Base-by-base conservation (phyloP, 2,888 invertebrate species). In the Stenodera caucasica region DNA sequence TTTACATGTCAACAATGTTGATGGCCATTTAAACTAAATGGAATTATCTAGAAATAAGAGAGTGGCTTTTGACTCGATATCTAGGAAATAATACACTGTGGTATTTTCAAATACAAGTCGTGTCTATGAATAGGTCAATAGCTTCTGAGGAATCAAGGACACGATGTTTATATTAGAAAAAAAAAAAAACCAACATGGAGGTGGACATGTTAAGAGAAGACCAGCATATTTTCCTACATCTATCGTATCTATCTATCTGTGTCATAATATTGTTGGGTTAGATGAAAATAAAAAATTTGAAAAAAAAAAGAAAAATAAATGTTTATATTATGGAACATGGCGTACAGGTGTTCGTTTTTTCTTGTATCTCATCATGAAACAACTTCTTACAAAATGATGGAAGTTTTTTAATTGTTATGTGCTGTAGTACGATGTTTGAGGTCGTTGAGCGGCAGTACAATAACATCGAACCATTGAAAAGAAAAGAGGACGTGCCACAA, bases 61-160 rank as follows among this genome's bases (percentile, higher is more conserved):
- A 26, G 26, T 26, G 26, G 26, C 26, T 26, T 4, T 26, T 9
- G 12, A 18, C 40, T 40, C 2, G 9, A 40, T n/a, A 26, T 26
- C 26, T 9, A 40, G 40, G 9, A 18, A 21, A 40, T 32, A 29
- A 29, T 29, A 33, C 18, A 40, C 40, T 40, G 32, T 32, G 58
- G 62, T 58, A 56, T 62, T 66, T n/a, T 66, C 59, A 57, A 64
- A 64, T 61, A 53, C 40, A 40, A 61, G 58, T 61, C 58, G 60
- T 53, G 65, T 64, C 67, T 67, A 70, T 68, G 72, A 71, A 70
- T 72, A 69, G 72, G 72, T 72, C 72, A 72, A 71, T 72, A 72
- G 72, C 72, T 68, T 67, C 67, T 69, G 49, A 57, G 61, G 67
- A 68, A 71, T 71, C 72, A 72, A 72, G 72, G 72, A 71, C 72